Evolutionary conservation across 2,888 invertebrate species (phyloP), one percentile per base, ranked within the genome.

Genomic region (Chromoteleia sp.): DNA sequence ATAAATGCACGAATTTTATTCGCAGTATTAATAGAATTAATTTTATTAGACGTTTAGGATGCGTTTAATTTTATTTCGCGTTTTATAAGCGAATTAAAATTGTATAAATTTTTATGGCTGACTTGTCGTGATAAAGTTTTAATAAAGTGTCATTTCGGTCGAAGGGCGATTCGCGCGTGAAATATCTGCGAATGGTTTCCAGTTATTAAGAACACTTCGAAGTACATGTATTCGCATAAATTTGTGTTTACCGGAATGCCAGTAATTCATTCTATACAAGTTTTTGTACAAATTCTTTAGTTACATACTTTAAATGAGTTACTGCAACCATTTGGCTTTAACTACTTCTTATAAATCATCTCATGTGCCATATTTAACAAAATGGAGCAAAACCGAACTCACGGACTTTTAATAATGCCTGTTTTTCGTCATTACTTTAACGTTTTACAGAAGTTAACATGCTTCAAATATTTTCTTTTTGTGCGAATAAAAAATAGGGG

Each of bases 311-410:
- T 59, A 74, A 73, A 54, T 79, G 79, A 79, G 45, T 79, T 73
- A 79, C 68, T 59, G 79, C 67, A 36, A 74, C 71, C 78, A 79
- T 79, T 79, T 73, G 67, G 78, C 78, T 73, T 67, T 67, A 67
- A 79, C 52, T 79, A 45, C 67, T 45, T 15, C 43, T 36, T 67
- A 73, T 79, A 79, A 73, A 73, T 79, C 78, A 73, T 71, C 45
- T 71, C 59, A n/a, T 68, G 65, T 56, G 68, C 63, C 67, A 61
- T 74, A 74, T 68, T 73, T 68, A 73, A 79, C 67, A 50, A 74
- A 79, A 68, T 63, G 58, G 41, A 48, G 33, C 59, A 56, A 78
- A 78, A 65, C 56, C 58, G 21, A 68, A 39, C 45, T 50, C 30
- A 43, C 52, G 36, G 21, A 77, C 65, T 74, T 56, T 59, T 74